Conservation (phyloP, 2,888 invertebrate species). For the Protophormia terraenovae region DNA sequence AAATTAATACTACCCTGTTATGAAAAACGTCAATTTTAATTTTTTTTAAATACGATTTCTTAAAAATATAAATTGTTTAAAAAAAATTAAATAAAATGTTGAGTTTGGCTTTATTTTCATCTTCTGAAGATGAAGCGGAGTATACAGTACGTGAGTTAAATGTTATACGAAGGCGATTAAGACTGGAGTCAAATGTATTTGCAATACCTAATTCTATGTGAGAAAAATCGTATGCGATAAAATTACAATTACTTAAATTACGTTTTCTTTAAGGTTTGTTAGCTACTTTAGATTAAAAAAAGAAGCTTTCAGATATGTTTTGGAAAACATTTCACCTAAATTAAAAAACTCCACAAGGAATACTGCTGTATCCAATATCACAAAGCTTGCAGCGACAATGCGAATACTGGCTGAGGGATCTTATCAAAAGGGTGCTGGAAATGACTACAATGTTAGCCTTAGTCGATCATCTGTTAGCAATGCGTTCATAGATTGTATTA, state of each 20-base stretch:
- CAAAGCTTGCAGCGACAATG: not conserved
- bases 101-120: conserved; percentile 1
- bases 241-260: not conserved
- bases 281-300: conserved; percentile 11
- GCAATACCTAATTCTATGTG: not conserved
- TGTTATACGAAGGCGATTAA: not conserved
- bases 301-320: not conserved
- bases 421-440: not conserved
- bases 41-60: not conserved
- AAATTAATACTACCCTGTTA: not conserved
- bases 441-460: not conserved
- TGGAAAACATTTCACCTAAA: not conserved
- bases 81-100: conserved; percentile 1
- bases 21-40: not conserved
- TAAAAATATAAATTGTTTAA: not conserved
- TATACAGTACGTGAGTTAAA: not conserved
- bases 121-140: conserved; percentile 8
- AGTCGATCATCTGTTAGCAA: conserved; percentile 2
- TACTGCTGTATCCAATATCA: not conserved
- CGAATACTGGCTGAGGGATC: not conserved
- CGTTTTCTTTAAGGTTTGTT: not conserved
- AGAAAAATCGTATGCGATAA: not conserved
- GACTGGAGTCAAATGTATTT: not conserved
- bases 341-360: not conserved
- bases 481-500: not conserved